phyloP scores from a whole-genome alignment of 2,113 vertebrate species.

The Phalacrocorax carbo region DNA sequence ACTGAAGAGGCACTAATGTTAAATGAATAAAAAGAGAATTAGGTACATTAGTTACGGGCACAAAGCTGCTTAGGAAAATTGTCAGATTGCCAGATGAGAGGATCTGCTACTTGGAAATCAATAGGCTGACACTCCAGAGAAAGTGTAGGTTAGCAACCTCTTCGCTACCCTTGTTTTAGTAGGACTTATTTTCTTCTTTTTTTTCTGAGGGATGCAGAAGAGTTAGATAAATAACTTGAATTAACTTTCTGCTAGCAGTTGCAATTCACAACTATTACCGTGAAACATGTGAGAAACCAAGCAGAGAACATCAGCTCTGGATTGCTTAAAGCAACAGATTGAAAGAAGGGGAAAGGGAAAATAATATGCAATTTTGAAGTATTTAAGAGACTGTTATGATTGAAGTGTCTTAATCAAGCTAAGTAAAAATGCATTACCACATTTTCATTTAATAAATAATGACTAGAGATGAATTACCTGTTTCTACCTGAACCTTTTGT shows the following conservation, averaged over 20 bases:
- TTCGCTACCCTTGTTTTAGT: background rate
- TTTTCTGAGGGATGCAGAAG: background rate
- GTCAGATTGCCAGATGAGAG: background rate
- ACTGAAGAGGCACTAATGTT: background rate
- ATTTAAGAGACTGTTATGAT: background rate
- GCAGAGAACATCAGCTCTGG: background rate
- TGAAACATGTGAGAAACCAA: background rate
- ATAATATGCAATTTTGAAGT: background rate
- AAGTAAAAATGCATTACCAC: slow-evolving; percentile 22
- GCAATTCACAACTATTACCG: background rate
- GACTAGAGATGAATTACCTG: background rate
- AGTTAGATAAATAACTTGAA: background rate
- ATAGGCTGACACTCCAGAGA: background rate
- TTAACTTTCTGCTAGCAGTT: background rate
- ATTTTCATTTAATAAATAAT: slow-evolving; percentile 33
- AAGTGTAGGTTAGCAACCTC: background rate
- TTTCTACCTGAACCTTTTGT: slow-evolving; percentile 2
- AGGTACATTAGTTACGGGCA: background rate
- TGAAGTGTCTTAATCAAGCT: slow-evolving; percentile 17
- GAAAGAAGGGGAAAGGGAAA: background rate
- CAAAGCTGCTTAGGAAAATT: background rate
- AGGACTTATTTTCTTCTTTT: background rate
- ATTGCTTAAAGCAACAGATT: background rate
- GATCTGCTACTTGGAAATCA: background rate
- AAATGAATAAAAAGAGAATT: background rate